Base-by-base conservation (phyloP, 2,888 invertebrate genomes). In the Cryptosula pallasiana region DNA sequence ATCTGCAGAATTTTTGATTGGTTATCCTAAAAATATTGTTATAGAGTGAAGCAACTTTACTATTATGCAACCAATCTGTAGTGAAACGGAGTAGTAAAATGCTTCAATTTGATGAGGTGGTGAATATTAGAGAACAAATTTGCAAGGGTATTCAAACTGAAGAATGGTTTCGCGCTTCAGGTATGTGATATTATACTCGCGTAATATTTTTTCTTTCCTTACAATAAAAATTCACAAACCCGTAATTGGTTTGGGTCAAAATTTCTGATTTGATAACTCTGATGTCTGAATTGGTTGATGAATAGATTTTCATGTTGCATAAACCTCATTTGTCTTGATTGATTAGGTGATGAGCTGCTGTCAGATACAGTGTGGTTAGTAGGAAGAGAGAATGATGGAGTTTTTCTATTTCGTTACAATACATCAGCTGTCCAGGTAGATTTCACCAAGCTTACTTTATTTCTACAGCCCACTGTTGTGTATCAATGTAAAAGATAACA, bases 91-190 rank as follows among this genome's bases (percentile, higher is more conserved):
- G 20, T 5, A 45, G 9, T 20, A 63, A 34, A 16, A 63, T 63
- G 63, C 63, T 63, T 9, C 27, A 32, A 32, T 63, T 63, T 63
- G 9, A 63, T 25, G 63, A 63, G n/a, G 32, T 63, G 16, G 32
- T 63, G 9, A 63, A 63, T 27, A 16, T 63, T 9, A 27, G 32
- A 63, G 63, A 63, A 32, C 29, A 63, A 34, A 32, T 63, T 9
- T 32, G 63, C 32, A 63, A 32, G 32, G 63, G 63, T 29, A 9
- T 63, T 29, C 27, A 63, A 32, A 13, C 32, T 9, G 63, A 63
- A 34, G 27, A 32, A 3, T 63, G 63, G 63, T 32, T 63, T 32
- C 20, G 29, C 16, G 25, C 13, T 32, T 63, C 63, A 63, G 63
- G 63, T 63, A 32, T 57, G 45, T 45, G 5, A 5, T 13, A 45